These are phyloP conservation scores for Tipula confusa DNA, from an alignment of 2,888 invertebrate genomes.

Conservation along the genomic window DNA sequence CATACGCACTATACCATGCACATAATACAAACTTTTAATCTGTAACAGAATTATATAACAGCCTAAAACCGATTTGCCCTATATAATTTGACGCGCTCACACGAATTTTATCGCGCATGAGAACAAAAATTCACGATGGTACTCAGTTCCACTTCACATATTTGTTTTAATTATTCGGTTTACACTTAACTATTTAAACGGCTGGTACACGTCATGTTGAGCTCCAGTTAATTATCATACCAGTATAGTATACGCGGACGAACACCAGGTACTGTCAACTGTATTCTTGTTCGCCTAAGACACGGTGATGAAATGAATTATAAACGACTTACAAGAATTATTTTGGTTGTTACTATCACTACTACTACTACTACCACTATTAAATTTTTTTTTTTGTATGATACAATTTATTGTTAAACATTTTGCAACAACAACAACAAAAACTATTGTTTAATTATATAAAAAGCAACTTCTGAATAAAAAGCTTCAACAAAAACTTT, in stretches of 20 bases:
- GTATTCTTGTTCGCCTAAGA: not conserved
- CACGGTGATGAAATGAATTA: not conserved
- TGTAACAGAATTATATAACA: not conserved
- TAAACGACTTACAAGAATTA: not conserved
- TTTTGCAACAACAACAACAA: not conserved
- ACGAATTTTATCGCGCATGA: not conserved
- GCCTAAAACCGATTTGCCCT: not conserved
- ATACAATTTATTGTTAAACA: not conserved
- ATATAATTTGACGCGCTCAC: not conserved
- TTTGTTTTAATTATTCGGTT: not conserved
- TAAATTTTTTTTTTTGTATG: not conserved
- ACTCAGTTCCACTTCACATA: constrained; percentile 7
- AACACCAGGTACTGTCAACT: not conserved
- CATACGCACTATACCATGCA: not conserved
- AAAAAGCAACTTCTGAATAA: not conserved
- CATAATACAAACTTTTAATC: not conserved
- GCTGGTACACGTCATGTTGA: not conserved
- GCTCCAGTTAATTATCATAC: not conserved
- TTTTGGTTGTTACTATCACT: not conserved
- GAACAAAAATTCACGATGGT: not conserved
- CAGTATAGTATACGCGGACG: too few species aligned
- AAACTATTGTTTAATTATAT: not conserved
- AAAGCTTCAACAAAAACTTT: not conserved
- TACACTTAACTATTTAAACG: not conserved
- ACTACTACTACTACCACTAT: not conserved